These are phyloP conservation scores for Sesamia inferens DNA, from an alignment of 2,888 invertebrate genomes.

Conservation along the genomic window DNA sequence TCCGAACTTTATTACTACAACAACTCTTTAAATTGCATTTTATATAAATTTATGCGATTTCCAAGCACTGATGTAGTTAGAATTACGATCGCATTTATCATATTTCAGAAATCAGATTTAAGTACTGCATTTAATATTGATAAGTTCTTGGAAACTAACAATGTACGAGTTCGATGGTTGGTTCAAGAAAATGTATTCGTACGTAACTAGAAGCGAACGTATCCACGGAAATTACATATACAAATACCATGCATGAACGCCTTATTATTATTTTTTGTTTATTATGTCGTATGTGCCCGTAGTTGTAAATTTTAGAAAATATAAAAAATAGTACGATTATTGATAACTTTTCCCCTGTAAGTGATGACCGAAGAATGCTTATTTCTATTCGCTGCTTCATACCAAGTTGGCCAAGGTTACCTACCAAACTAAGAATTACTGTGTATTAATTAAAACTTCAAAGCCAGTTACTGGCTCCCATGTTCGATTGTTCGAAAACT, in stretches of 20 bases:
- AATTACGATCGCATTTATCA: slow-evolving; percentile 56
- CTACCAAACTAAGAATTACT: background rate
- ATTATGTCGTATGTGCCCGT: background rate
- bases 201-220: slow-evolving; percentile 40
- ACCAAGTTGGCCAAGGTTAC: background rate
- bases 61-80: slow-evolving; percentile 37
- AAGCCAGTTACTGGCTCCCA: no score
- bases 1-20: background rate
- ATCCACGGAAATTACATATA: slow-evolving; percentile 40
- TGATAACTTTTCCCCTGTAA: slow-evolving; percentile 6
- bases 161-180: slow-evolving; percentile 42
- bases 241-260: slow-evolving; percentile 23
- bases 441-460: background rate
- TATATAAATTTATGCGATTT: slow-evolving; percentile 40
- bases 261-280: background rate
- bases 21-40: slow-evolving; percentile 12
- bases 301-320: no score
- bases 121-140: slow-evolving; percentile 60
- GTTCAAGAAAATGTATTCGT: slow-evolving; percentile 58
- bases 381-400: background rate
- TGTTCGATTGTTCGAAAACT: no score
- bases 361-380: background rate
- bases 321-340: background rate
- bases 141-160: slow-evolving; percentile 63
- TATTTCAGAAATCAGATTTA: slow-evolving; percentile 62